Conservation (phyloP, 2,113 vertebrate species). For the Hyla sarda region DNA sequence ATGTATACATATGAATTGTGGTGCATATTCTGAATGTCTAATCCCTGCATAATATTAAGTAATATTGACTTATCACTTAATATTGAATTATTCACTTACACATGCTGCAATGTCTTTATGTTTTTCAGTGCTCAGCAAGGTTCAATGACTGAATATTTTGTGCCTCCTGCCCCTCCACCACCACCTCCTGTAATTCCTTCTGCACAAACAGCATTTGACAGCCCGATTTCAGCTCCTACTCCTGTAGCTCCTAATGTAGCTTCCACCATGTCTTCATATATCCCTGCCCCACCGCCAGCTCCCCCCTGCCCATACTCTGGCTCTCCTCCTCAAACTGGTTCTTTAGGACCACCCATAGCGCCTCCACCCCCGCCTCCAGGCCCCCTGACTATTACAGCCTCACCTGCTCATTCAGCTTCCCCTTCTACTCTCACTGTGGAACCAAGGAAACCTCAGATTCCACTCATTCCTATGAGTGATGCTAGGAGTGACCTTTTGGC, state of each 20-base stretch:
- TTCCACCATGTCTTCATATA: slow-evolving; percentile 61
- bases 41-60: background rate
- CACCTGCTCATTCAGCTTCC: slow-evolving; percentile 69
- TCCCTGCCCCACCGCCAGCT: slow-evolving; percentile 69
- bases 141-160: slow-evolving; percentile 84
- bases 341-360: slow-evolving; percentile 73
- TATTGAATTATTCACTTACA: background rate
- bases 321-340: slow-evolving; percentile 72
- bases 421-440: slow-evolving; percentile 61
- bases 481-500: slow-evolving; percentile 90
- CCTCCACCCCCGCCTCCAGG: slow-evolving; percentile 63
- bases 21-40: background rate
- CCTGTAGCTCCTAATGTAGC: slow-evolving; percentile 63
- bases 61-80: background rate
- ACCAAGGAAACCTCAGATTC: slow-evolving; percentile 78
- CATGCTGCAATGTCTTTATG: background rate
- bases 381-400: slow-evolving; percentile 65
- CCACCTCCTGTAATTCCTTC: slow-evolving; percentile 86
- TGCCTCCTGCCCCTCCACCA: slow-evolving; percentile 84
- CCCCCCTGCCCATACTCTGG: slow-evolving; percentile 79
- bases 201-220: slow-evolving; percentile 86
- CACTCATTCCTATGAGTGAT: slow-evolving; percentile 89
- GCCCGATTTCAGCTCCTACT: slow-evolving; percentile 69
- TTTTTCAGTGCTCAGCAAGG: slow-evolving; percentile 75
- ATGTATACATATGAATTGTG: background rate